phyloP scores from a whole-genome alignment of 1,140 invertebrate species.

The Drosophila quadrilineata region DNA sequence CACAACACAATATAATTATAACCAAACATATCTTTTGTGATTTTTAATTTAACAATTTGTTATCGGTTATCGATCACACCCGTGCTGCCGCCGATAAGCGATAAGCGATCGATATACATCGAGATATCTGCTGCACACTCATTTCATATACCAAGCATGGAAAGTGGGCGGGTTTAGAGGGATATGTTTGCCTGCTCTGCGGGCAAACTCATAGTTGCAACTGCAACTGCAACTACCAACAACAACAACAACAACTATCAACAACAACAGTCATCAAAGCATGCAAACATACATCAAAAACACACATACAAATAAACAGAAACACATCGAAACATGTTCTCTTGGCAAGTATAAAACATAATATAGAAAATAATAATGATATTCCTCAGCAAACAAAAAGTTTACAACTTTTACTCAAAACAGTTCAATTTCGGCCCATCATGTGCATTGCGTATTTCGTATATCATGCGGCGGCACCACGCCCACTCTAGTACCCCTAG shows the following conservation, averaged over 20 bases:
- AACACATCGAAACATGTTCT: slow-evolving; percentile 1
- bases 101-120: too few species aligned
- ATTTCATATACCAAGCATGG: slow-evolving; percentile 65
- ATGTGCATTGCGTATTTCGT: slow-evolving; percentile 2
- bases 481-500: slow-evolving; percentile 37
- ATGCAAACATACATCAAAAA: slow-evolving; percentile 33
- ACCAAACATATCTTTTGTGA: slow-evolving; percentile 37
- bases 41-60: slow-evolving; percentile 22
- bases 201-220: slow-evolving; percentile 61
- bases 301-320: slow-evolving; percentile 2
- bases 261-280: slow-evolving; percentile 22
- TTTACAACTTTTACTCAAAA: slow-evolving; percentile 10
- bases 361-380: slow-evolving; percentile 26
- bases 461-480: slow-evolving; percentile 3
- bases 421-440: slow-evolving; percentile 17
- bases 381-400: slow-evolving; percentile 65
- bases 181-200: slow-evolving; percentile 73
- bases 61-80: not conserved
- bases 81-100: slow-evolving; percentile 29
- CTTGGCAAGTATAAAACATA: slow-evolving; percentile 6
- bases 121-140: slow-evolving; percentile 56
- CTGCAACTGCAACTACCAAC: slow-evolving; percentile 12
- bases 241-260: slow-evolving; percentile 28
- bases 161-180: slow-evolving; percentile 79
- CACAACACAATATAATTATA: slow-evolving; percentile 25